Conservation (phyloP, 2,888 invertebrate genomes). For the Callimorpha dominula region DNA sequence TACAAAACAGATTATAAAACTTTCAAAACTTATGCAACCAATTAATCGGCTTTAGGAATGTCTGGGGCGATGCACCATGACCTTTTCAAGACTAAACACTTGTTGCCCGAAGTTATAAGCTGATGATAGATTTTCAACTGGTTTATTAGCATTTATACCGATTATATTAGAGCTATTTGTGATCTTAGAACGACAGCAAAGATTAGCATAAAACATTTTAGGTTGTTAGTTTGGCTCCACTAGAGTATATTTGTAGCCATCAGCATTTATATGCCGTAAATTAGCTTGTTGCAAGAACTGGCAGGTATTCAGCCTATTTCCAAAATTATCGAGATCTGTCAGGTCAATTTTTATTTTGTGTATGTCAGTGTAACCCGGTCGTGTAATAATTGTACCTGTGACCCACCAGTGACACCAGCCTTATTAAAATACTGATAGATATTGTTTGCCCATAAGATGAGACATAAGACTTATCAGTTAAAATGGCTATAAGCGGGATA, state of each 20-base stretch:
- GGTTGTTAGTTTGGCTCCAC: conserved; percentile 8
- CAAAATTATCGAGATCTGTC: not conserved
- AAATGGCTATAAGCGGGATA: not conserved
- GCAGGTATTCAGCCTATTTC: too few relatives aligned
- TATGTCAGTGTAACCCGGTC: not conserved
- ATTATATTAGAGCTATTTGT: conserved; percentile 24
- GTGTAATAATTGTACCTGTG: not conserved
- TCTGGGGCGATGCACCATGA: conserved; percentile 31
- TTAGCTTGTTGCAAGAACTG: too few relatives aligned
- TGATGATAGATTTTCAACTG: conserved; percentile 17
- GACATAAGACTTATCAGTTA: not conserved
- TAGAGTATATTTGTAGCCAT: not conserved
- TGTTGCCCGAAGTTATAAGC: not conserved
- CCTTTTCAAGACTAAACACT: conserved; percentile 16
- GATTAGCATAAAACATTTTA: conserved; percentile 31
- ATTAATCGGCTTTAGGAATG: not conserved
- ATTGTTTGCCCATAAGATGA: not conserved
- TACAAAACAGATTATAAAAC: not conserved
- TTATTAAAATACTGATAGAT: not conserved
- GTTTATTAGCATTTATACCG: conserved; percentile 41
- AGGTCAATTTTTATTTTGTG: not conserved
- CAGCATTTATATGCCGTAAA: not conserved
- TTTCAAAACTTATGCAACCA: not conserved
- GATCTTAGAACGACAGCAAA: conserved; percentile 13
- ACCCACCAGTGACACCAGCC: not conserved